These are phyloP conservation scores for Eulithis testata DNA, from an alignment of 2,888 invertebrate genomes.

Conservation along the genomic window DNA sequence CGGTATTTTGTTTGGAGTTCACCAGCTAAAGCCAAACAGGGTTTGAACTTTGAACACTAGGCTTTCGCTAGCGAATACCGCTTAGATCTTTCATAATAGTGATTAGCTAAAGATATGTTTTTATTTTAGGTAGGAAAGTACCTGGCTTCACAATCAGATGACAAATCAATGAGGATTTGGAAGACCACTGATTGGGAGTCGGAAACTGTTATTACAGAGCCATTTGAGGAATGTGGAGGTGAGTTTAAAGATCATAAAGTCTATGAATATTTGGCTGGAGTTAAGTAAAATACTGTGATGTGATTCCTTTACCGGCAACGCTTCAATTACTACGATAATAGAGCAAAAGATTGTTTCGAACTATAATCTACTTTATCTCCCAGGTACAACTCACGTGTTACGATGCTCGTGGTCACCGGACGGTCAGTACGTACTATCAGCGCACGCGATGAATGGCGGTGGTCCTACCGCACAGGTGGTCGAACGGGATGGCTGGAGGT, in stretches of 20 bases:
- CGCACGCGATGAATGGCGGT: conserved; percentile 99
- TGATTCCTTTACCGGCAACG: too few relatives aligned
- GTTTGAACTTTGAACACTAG: too few relatives aligned
- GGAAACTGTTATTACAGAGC: conserved; percentile 94
- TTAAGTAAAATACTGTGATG: too few relatives aligned
- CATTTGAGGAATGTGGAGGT: conserved; percentile 89
- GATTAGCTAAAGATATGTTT: background rate
- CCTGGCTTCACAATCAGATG: conserved; percentile 98
- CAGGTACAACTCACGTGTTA: conserved; percentile 96
- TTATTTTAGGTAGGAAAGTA: conserved; percentile 92
- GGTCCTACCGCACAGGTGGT: conserved; percentile 99
- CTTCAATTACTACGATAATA: too few relatives aligned
- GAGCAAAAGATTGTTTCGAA: too few relatives aligned
- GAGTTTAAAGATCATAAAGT: too few relatives aligned
- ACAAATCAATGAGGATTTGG: conserved; percentile 97
- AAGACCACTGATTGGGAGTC: conserved; percentile 97
- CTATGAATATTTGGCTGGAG: too few relatives aligned
- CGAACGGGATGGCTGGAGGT: conserved; percentile 96
- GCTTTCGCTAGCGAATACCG: too few relatives aligned
- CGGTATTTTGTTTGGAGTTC: too few relatives aligned
- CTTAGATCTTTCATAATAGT: too few relatives aligned
- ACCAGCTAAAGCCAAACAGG: too few relatives aligned
- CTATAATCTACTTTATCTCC: background rate
- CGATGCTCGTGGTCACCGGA: conserved; percentile 99
- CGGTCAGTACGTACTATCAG: conserved; percentile 97